phyloP scores from a whole-genome alignment of 2,797 vertebrate genomes.

The Lepidocolaptes lacrymiger region DNA sequence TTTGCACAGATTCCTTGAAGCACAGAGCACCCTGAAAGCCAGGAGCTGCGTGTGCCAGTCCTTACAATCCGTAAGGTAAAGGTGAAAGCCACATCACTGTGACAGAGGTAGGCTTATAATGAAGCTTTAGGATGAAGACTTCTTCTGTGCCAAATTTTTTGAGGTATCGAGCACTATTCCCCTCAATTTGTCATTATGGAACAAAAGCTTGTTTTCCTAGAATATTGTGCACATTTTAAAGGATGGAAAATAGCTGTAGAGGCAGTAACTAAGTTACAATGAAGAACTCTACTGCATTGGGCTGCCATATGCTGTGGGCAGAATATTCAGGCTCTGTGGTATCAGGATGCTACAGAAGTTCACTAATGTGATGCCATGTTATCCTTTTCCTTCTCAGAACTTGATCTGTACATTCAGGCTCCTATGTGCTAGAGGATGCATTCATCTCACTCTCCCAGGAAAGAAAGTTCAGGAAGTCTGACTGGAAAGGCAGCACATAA shows the following conservation, averaged over 20 bases:
- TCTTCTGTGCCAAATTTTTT: constrained; percentile 13
- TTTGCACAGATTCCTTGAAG: background rate
- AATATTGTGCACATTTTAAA: constrained; percentile 42
- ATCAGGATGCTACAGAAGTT: background rate
- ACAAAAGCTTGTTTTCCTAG: constrained; percentile 34
- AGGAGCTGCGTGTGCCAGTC: background rate
- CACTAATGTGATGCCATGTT: constrained; percentile 13
- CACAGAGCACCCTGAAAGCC: background rate
- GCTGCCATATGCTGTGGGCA: background rate
- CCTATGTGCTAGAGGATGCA: background rate
- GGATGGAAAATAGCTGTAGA: constrained; percentile 6
- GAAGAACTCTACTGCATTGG: background rate
- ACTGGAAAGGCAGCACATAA: background rate
- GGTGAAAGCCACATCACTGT: constrained; percentile 35
- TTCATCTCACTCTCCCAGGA: constrained; percentile 6
- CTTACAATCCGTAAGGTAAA: background rate
- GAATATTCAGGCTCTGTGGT: constrained; percentile 17
- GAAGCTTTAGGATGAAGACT: constrained; percentile 40
- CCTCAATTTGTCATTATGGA: background rate
- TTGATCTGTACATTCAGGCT: background rate
- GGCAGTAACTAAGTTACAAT: background rate
- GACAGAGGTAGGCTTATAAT: constrained; percentile 67
- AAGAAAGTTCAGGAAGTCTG: constrained; percentile 17
- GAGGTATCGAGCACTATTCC: constrained; percentile 25
- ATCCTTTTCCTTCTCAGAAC: constrained; percentile 32